These are phyloP conservation scores for Paratilapia polleni DNA, from an alignment of 2,113 vertebrate genomes.

Conservation along the genomic window DNA sequence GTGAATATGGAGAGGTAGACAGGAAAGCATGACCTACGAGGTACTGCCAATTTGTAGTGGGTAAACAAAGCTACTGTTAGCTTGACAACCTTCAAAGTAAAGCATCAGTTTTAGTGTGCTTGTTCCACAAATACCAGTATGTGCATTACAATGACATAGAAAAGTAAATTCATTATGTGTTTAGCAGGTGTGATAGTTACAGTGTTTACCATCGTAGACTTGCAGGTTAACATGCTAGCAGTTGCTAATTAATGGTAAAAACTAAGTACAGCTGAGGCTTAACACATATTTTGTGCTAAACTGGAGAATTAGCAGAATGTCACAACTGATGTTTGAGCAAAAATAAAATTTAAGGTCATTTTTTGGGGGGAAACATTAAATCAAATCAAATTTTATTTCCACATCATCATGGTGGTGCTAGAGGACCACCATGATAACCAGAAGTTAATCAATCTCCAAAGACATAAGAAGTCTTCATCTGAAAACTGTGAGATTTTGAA, in stretches of 20 bases:
- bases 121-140: background rate
- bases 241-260: background rate
- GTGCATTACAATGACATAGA: background rate
- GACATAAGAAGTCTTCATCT: too few relatives aligned
- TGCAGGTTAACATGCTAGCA: background rate
- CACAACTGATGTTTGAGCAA: background rate
- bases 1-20: background rate
- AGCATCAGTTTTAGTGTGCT: background rate
- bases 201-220: background rate
- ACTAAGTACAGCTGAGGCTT: background rate
- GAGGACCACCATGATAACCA: too few relatives aligned
- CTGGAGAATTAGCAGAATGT: background rate
- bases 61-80: background rate
- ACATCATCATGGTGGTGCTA: too few relatives aligned
- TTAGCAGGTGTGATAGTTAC: background rate
- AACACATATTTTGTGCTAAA: background rate
- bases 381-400: background rate
- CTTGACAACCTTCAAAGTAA: background rate
- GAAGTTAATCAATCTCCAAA: too few relatives aligned
- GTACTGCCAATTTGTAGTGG: background rate
- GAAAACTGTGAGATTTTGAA: too few relatives aligned
- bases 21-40: background rate
- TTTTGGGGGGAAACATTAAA: background rate
- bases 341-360: background rate
- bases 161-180: background rate